Conservation (phyloP, 2,888 invertebrate genomes). For the Hanleya hanleyi region DNA sequence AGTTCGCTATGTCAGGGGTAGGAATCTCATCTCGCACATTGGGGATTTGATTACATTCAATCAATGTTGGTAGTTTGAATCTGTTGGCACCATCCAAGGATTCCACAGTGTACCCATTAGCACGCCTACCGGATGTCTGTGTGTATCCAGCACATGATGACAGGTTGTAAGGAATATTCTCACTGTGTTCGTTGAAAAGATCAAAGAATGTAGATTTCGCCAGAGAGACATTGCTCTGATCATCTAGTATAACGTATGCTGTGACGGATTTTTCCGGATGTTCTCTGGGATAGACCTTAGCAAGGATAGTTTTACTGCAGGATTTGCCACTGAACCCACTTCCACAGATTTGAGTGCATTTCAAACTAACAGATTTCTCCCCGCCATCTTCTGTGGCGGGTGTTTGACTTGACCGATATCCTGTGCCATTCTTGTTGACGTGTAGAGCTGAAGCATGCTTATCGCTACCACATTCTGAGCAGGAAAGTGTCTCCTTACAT, state of each 20-base stretch:
- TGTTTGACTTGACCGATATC: background rate
- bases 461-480: conserved; percentile 26
- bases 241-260: background rate
- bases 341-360: conserved; percentile 19
- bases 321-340: conserved; percentile 22
- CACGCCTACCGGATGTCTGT: conserved; percentile 7
- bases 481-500: conserved; percentile 25
- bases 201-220: background rate
- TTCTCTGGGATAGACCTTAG: conserved; percentile 7
- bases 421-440: conserved; percentile 9
- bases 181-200: background rate
- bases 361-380: background rate
- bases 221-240: conserved; percentile 9
- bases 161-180: conserved; percentile 8
- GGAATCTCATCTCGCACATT: too few relatives aligned
- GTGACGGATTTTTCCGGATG: conserved; percentile 7
- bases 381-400: background rate
- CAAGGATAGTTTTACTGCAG: conserved; percentile 16
- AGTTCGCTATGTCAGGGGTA: too few relatives aligned
- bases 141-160: background rate
- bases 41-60: too few relatives aligned
- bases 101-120: conserved; percentile 20
- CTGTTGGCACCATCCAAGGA: conserved; percentile 18
- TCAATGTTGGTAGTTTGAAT: too few relatives aligned
- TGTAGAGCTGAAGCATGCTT: conserved; percentile 27